Base-by-base conservation (phyloP, 2,888 invertebrate species). In the Tuberolachnus salignus region DNA sequence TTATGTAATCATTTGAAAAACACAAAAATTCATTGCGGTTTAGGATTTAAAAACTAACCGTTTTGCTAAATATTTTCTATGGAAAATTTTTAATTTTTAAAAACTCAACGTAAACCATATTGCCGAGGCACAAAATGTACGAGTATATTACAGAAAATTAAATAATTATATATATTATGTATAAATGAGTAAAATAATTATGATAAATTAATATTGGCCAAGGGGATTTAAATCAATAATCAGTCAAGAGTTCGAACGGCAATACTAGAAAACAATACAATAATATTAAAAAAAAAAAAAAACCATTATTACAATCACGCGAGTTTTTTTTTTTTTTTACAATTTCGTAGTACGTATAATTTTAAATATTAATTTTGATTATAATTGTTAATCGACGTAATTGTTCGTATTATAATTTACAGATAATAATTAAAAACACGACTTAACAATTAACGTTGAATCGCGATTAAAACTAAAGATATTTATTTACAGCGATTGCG, bases 291-390 rank as follows among this genome's bases (percentile, higher is more conserved):
- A 53, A 53, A 46, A 46, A 13, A 23, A 8, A 4, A 14, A 49
- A 23, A 59, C 16, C 6, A 61, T n/a, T n/a, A 14, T 61, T 16
- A 23, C 46, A 23, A 23, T 59, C 23, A 23, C 11, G 26, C 8
- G 23, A 26, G n/a, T 34, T 59, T n/a, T n/a, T 26, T 23, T 57
- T 26, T 16, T n/a, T n/a, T 26, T 23, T 57, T 26, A 8, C 8
- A 16, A 9, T 59, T 59, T 42, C 34, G 4, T 42, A 61, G 34
- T 34, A 64, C 44, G 1, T 66, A 66, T 4, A 23, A n/a, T 49
- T 2, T 51, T 69, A 53, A 59, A 13, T 59, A 59, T 59, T 34
- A 23, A 53, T 69, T 69, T 69, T 69, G 67, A 69, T 69, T 69
- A 69, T 69, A 19, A 14, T 34, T 10, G 42, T 61, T 46, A 46